Evolutionary conservation across 2,888 invertebrate genomes (phyloP).

Genomic region (Rotaria sp.): DNA sequence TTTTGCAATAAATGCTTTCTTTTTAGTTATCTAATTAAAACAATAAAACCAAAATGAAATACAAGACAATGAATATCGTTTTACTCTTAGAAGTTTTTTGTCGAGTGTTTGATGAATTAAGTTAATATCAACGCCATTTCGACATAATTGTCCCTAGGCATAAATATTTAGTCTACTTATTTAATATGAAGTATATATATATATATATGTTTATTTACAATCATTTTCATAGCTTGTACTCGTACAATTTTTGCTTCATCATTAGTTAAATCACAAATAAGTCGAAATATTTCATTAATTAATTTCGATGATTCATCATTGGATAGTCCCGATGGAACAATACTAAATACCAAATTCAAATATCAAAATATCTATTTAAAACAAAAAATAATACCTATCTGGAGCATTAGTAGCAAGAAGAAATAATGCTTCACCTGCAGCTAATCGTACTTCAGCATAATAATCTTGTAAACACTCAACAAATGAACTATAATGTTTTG

Average conservation of each 20-base stretch:
- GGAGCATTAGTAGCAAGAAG: background rate
- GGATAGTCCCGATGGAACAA: background rate
- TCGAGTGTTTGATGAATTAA: constrained; percentile 22
- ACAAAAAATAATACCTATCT: too few relatives aligned
- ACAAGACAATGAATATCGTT: too few relatives aligned
- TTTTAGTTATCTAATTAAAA: background rate
- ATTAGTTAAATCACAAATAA: constrained; percentile 26
- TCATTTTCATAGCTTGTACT: constrained; percentile 20
- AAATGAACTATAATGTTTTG: background rate
- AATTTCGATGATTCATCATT: constrained; percentile 20
- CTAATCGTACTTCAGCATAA: constrained; percentile 21
- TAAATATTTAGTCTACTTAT: too few relatives aligned
- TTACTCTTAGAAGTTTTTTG: constrained; percentile 5
- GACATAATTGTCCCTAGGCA: constrained; percentile 6
- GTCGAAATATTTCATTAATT: constrained; percentile 20
- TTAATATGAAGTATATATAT: too few relatives aligned
- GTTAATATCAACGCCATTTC: constrained; percentile 14
- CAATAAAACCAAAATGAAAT: background rate
- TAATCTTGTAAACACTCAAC: constrained; percentile 28
- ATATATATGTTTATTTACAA: background rate
- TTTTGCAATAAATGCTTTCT: constrained; percentile 16
- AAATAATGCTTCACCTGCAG: constrained; percentile 25
- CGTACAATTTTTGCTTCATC: constrained; percentile 22
- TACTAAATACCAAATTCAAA: background rate
- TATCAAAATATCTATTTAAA: background rate